Evolutionary conservation across 2,888 invertebrate genomes (phyloP), one percentile per base, ranked within the genome.

Genomic region (Xestia ashworthii): DNA sequence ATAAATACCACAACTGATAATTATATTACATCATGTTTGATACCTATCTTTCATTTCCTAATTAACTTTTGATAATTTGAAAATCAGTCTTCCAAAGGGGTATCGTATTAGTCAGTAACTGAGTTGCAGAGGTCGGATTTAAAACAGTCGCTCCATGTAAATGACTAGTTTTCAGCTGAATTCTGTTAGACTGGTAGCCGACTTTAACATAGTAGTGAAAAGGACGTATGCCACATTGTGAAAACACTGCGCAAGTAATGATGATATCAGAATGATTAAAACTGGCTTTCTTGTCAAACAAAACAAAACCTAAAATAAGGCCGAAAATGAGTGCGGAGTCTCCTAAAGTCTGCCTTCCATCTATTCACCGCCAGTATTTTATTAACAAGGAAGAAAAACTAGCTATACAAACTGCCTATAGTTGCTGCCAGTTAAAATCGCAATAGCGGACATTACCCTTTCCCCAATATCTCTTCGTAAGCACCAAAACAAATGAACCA

Each of bases 11-110:
- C 8, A 50, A 22, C 14, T 44, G 16, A 44, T 44, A 9, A 38
- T n/a, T 38, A 19, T 58, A 73, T 62, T 32, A 62, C 16, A n/a
- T 62, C 60, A 62, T 50, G 3, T 76, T 74, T 58, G 19, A 46
- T 64, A 64, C 14, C 12, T 48, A 46, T 58, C 44, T 73, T 38
- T n/a, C 19, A 74, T 74, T n/a, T 55, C 3, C 0, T 74, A 48
- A 58, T 74, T 22, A 1, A 22, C 12, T 64, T 41, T 41, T 14
- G 64, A n/a, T n/a, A n/a, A 12, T 41, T 38, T 22, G 64, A 41
- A 2, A 11, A 16, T 1, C 5, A 41, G 38, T 22, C 38, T 41
- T 14, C n/a, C n/a, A 41, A 64, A 64, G 6, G 14, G n/a, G 41
- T 41, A 12, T n/a, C 9, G 41, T 41, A n/a, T 16, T 60, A 25